A percentile compares a stretch with the other conserved stretches of the same genome.
These are phyloP conservation scores for Heliothis subflexa DNA, from an alignment of 1,140 invertebrate genomes.

Conservation along the genomic window DNA sequence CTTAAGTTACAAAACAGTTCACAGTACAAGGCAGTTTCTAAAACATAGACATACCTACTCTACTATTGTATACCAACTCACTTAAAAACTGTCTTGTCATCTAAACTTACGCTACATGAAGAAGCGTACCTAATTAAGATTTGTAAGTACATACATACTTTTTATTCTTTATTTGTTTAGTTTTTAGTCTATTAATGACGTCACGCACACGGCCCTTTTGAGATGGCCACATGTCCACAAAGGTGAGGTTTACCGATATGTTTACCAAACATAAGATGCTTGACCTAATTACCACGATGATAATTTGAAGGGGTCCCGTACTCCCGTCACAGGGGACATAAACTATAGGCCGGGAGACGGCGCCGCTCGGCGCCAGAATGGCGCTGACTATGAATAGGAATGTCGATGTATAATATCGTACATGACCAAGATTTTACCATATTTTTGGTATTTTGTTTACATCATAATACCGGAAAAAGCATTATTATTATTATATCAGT, in stretches of 20 bases:
- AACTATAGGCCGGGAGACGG: constrained; percentile 32
- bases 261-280: constrained; percentile 30
- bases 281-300: constrained; percentile 41
- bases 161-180: neutral
- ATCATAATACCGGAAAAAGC: neutral
- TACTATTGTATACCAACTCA: too few relatives aligned
- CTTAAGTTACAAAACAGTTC: neutral
- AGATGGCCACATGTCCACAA: neutral
- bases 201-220: neutral
- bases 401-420: constrained; percentile 33
- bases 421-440: constrained; percentile 11
- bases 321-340: neutral
- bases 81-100: too few relatives aligned
- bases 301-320: constrained; percentile 27
- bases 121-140: too few relatives aligned
- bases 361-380: constrained; percentile 19
- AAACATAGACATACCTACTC: too few relatives aligned
- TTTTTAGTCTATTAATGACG: neutral
- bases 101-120: neutral
- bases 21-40: too few relatives aligned
- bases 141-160: neutral
- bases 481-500: neutral
- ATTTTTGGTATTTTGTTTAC: constrained; percentile 17
- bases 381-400: constrained; percentile 37
- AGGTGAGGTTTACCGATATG: constrained; percentile 17